Percentiles rank a stretch among this genome's conserved stretches.
These are phyloP conservation scores for Atrichornis clamosus DNA, from an alignment of 2,113 vertebrate species.

Conservation along the genomic window DNA sequence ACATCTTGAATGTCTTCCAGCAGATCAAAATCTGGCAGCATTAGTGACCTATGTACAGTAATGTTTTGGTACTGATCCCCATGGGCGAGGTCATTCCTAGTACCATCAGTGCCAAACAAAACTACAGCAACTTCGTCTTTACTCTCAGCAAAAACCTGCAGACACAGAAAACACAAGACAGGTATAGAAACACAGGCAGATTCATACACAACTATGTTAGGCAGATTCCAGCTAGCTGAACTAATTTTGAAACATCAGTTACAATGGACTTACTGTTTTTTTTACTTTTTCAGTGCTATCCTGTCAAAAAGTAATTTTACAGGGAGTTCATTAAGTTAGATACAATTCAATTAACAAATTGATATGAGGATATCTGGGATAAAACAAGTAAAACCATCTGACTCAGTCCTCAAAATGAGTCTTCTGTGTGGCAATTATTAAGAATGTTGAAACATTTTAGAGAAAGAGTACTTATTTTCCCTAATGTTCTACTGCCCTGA, in stretches of 20 bases:
- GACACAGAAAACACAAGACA: background rate
- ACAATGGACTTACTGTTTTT: background rate
- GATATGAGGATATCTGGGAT: background rate
- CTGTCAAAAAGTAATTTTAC: background rate
- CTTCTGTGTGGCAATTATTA: background rate
- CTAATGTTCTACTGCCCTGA: background rate
- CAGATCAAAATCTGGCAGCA: constrained; percentile 88
- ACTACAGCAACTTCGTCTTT: constrained; percentile 92
- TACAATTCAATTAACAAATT: background rate
- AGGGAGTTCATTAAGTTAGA: background rate
- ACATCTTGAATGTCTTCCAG: constrained; percentile 84
- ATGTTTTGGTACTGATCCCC: constrained; percentile 89
- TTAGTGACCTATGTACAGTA: constrained; percentile 81
- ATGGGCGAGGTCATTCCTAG: constrained; percentile 78
- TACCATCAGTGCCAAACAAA: constrained; percentile 88
- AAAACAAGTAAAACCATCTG: background rate
- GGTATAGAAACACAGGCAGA: background rate
- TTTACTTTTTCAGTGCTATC: background rate
- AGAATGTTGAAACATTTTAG: background rate
- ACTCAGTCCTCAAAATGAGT: background rate
- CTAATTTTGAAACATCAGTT: background rate
- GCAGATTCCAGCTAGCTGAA: background rate
- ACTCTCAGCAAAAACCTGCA: constrained; percentile 91
- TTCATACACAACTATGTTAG: background rate
- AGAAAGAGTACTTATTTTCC: background rate